Base-by-base conservation (phyloP, 2,888 invertebrate genomes). In the Aphrophora alni region DNA sequence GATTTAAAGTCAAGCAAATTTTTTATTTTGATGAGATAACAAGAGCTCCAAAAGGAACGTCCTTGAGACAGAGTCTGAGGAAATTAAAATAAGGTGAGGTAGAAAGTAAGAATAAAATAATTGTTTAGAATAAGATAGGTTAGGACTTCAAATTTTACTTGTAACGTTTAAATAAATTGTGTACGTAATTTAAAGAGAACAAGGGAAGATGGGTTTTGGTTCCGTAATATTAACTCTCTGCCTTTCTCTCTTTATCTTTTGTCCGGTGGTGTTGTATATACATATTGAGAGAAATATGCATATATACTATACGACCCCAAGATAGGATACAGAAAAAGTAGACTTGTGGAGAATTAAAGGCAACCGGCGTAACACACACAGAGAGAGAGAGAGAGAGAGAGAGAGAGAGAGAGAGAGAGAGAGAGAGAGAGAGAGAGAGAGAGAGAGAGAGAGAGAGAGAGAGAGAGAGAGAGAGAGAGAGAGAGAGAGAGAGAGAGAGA, bases 351-450 rank as follows among this genome's bases (percentile, higher is more conserved):
- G 59, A 27, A 28, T 17, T 26, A 14, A 59, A 27, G 59, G 21
- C 14, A 76, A 28, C n/a, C n/a, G n/a, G n/a, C n/a, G n/a, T 25
- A 69, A 28, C 21, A 69, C 68, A 28, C 28, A 69, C 27, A 69
- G 69, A 69, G 28, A 28, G 59, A 38, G 38, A 69, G 77, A 77
- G 70, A 33, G 44, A 75, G 44, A 75, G 38, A 75, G 25, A 44
- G 44, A 75, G 38, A 73, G 8, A 26, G 38, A 38, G 74, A 28
- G 74, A n/a, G n/a, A 5, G 17, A 38, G 38, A 24, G 21, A 24
- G 74, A 74, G 38, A 28, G 17, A 74, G 21, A 24, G 38, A 28
- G 14, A 28, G 59, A 28, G 27, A 51, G 76, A 27, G 69, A 68
- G 26, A 28, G 17, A 68, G n/a, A n/a, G 27, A 7, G 59, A 26